Conservation (phyloP, 2,888 invertebrate genomes). For the Euplagia quadripunctaria region DNA sequence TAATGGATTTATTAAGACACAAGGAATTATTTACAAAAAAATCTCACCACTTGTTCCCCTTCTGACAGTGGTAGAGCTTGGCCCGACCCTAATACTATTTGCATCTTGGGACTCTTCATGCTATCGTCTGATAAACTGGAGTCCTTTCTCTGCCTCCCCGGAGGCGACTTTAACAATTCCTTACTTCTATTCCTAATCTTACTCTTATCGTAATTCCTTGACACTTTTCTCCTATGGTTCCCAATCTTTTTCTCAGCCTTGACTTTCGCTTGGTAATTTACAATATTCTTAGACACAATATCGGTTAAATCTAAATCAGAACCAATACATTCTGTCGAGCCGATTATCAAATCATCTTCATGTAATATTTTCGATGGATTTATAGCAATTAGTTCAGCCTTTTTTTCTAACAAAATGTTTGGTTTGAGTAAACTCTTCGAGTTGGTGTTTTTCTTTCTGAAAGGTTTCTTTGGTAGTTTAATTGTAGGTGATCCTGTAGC, state of each 20-base stretch:
- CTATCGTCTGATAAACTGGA: slow-evolving; percentile 76
- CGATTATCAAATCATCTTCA: slow-evolving; percentile 76
- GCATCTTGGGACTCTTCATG: slow-evolving; percentile 79
- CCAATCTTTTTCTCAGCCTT: slow-evolving; percentile 75
- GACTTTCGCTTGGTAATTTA: slow-evolving; percentile 64
- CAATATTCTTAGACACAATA: slow-evolving; percentile 63
- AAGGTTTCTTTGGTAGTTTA: slow-evolving; percentile 61
- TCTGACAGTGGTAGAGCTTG: slow-evolving; percentile 86
- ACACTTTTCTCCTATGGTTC: slow-evolving; percentile 80
- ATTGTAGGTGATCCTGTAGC: slow-evolving; percentile 85
- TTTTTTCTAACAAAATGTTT: slow-evolving; percentile 48
- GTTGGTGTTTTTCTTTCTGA: slow-evolving; percentile 67
- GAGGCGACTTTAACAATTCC: slow-evolving; percentile 72
- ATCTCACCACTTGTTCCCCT: slow-evolving; percentile 88
- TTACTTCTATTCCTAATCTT: slow-evolving; percentile 65
- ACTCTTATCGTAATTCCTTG: slow-evolving; percentile 67
- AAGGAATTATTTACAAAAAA: not conserved
- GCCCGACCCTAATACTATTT: slow-evolving; percentile 85
- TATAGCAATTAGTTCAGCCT: slow-evolving; percentile 51
- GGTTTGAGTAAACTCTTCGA: slow-evolving; percentile 61
- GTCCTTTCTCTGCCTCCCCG: slow-evolving; percentile 70
- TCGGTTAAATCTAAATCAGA: slow-evolving; percentile 68
- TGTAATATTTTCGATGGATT: slow-evolving; percentile 73
- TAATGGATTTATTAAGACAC: not conserved
- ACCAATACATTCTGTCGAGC: slow-evolving; percentile 75